Conservation (phyloP, 2,888 invertebrate species). For the Heliconius hortense region DNA sequence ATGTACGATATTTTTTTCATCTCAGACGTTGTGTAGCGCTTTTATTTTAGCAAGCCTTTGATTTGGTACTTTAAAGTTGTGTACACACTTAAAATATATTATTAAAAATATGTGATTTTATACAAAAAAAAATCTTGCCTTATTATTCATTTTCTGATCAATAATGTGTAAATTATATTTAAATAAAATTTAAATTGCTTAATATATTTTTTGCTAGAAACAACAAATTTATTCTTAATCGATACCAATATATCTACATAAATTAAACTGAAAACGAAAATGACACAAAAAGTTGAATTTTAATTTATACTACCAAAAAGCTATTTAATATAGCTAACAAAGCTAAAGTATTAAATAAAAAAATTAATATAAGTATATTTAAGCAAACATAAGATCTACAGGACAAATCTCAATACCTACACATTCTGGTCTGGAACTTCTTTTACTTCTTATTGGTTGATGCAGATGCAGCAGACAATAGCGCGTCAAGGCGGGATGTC, state of each 20-base stretch:
- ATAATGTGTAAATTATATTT: not conserved
- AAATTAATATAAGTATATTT: not conserved
- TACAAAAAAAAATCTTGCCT: too few relatives aligned
- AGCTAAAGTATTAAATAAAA: too few relatives aligned
- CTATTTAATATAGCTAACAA: too few relatives aligned
- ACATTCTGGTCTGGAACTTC: constrained; percentile 49
- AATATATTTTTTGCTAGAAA: not conserved
- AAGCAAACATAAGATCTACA: constrained; percentile 33
- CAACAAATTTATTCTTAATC: not conserved
- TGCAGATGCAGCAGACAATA: constrained; percentile 79
- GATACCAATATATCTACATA: not conserved
- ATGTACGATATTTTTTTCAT: constrained; percentile 24
- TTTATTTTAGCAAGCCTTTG: constrained; percentile 9
- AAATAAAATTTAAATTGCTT: not conserved
- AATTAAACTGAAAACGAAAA: not conserved
- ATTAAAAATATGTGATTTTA: not conserved
- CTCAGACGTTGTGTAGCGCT: not conserved
- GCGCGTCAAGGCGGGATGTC: constrained; percentile 76
- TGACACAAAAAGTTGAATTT: not conserved
- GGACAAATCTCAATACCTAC: constrained; percentile 53
- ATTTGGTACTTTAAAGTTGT: not conserved
- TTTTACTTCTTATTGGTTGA: constrained; percentile 64
- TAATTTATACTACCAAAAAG: too few relatives aligned
- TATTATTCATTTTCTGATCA: not conserved
- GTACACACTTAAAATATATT: not conserved